phyloP scores from a whole-genome alignment of 2,888 invertebrate genomes.

The Anarsia innoxiella region DNA sequence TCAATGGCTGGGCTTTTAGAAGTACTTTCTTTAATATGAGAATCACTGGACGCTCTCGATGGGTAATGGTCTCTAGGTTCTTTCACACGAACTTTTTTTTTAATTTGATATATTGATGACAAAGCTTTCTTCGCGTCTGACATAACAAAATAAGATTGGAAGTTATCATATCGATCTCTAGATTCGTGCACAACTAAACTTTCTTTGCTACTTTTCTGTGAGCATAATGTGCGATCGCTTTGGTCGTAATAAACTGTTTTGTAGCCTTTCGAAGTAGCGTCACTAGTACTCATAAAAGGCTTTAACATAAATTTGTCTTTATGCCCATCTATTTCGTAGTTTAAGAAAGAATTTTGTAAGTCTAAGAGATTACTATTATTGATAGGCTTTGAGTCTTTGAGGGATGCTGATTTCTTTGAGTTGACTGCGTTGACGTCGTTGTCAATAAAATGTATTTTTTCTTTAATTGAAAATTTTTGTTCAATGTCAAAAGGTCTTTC shows the following conservation, averaged over 20 bases:
- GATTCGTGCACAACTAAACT: no score
- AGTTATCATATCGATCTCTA: no score
- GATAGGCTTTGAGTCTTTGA: no score
- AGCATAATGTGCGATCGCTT: background rate
- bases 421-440: no score
- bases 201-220: background rate
- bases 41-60: background rate
- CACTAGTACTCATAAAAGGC: conserved; percentile 36
- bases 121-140: conserved; percentile 31
- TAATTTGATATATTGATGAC: conserved; percentile 22
- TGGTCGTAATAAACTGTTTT: conserved; percentile 23
- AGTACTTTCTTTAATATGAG: no score
- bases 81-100: conserved; percentile 28
- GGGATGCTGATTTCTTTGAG: no score
- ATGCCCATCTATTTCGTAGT: conserved; percentile 14
- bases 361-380: no score
- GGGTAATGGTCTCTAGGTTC: no score
- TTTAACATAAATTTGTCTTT: conserved; percentile 24
- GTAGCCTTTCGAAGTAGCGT: conserved; percentile 38
- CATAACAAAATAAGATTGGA: conserved; percentile 28
- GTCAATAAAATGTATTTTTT: no score
- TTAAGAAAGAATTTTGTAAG: conserved; percentile 14
- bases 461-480: no score
- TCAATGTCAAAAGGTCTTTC: no score
- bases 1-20: conserved; percentile 39